phyloP scores from a whole-genome alignment of 2,113 vertebrate genomes.

The Amblyopsis rosae region DNA sequence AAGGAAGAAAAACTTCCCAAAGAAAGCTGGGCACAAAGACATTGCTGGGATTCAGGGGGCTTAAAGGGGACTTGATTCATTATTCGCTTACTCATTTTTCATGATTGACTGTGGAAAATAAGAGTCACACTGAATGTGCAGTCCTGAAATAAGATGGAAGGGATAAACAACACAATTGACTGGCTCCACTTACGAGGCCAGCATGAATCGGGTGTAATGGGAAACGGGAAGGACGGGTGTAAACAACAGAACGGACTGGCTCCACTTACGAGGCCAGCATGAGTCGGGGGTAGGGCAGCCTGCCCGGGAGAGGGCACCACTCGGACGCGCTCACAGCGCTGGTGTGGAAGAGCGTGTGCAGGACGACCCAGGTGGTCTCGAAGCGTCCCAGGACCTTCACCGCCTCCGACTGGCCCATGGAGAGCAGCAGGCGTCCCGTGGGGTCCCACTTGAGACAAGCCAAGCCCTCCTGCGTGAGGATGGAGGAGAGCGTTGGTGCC shows the following conservation, averaged over 20 bases:
- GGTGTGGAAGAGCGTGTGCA: constrained; percentile 75
- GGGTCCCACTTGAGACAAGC: constrained; percentile 79
- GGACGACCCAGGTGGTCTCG: constrained; percentile 67
- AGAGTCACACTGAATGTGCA: too few relatives aligned
- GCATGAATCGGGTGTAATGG: constrained; percentile 77
- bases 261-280: constrained; percentile 80
- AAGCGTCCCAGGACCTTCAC: constrained; percentile 75
- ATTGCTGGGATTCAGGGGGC: too few relatives aligned
- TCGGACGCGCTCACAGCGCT: constrained; percentile 69
- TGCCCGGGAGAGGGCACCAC: constrained; percentile 78
- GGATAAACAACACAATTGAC: neutral
- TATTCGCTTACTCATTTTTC: too few relatives aligned
- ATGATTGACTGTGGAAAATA: too few relatives aligned
- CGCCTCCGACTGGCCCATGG: constrained; percentile 73
- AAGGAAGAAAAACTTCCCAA: too few relatives aligned
- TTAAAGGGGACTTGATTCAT: too few relatives aligned
- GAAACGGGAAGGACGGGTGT: too few relatives aligned
- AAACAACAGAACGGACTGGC: too few relatives aligned
- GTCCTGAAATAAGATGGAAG: neutral
- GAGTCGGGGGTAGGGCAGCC: constrained; percentile 70
- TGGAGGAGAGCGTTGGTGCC: neutral
- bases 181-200: constrained; percentile 74
- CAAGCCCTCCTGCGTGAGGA: constrained; percentile 67
- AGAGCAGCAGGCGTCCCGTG: constrained; percentile 78
- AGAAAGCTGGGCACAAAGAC: too few relatives aligned